Percentiles rank a stretch among this genome's conserved stretches.
phyloP scores from a whole-genome alignment of 64 coral and sea anemone genomes.

The Pachyseris speciosa region DNA sequence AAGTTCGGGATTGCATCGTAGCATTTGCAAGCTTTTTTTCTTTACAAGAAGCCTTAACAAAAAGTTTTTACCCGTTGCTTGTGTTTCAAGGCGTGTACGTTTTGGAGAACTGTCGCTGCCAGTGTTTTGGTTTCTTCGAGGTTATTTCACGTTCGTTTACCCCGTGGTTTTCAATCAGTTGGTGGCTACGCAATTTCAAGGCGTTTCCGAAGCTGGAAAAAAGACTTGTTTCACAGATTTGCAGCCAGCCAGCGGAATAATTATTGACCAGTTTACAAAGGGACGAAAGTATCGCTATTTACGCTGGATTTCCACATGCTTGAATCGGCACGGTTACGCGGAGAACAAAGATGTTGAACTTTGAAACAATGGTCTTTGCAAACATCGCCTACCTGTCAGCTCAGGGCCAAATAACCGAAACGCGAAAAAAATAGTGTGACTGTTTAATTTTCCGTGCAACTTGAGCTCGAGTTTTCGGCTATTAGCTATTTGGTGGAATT shows the following conservation, averaged over 20 bases:
- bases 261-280: background rate
- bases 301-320: background rate
- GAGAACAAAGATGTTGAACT: background rate
- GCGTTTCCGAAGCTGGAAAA: constrained; percentile 10
- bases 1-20: background rate
- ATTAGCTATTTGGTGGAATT: background rate
- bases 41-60: background rate
- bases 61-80: background rate
- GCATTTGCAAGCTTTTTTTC: background rate
- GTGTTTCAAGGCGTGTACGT: background rate
- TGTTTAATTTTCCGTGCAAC: background rate
- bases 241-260: background rate
- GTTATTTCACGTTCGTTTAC: background rate
- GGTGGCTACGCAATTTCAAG: constrained; percentile 13
- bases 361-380: background rate
- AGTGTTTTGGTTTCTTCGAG: background rate
- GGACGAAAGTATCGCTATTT: background rate
- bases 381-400: background rate
- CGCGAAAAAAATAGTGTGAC: background rate
- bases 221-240: background rate
- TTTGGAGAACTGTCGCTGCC: background rate
- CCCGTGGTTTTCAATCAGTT: background rate
- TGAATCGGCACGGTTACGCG: background rate
- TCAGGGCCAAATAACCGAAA: background rate
- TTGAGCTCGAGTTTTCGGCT: background rate